These are phyloP conservation scores for Apamea anceps DNA, from an alignment of 2,888 invertebrate species.

Conservation along the genomic window DNA sequence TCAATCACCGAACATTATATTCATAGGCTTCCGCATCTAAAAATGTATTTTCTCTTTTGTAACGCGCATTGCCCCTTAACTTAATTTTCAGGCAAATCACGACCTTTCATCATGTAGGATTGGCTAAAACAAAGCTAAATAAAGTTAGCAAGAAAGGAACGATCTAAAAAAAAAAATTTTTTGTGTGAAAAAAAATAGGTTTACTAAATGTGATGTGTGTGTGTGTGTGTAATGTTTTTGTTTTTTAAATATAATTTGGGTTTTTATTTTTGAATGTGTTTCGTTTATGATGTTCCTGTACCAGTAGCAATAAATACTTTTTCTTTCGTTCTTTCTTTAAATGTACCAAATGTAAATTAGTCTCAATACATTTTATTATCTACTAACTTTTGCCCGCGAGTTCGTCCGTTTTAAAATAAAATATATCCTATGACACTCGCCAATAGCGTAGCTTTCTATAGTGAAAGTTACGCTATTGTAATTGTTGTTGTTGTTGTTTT, in stretches of 20 bases:
- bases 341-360: too few relatives aligned
- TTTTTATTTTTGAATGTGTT: too few relatives aligned
- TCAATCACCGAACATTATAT: conserved; percentile 22
- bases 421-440: background rate
- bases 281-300: too few relatives aligned
- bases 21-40: conserved; percentile 6
- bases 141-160: background rate
- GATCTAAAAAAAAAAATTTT: background rate
- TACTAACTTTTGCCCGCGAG: background rate
- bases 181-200: background rate
- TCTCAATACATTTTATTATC: too few relatives aligned
- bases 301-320: too few relatives aligned
- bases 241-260: too few relatives aligned
- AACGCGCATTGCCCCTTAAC: background rate
- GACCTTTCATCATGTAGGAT: background rate
- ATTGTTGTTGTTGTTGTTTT: too few relatives aligned
- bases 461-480: too few relatives aligned
- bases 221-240: too few relatives aligned
- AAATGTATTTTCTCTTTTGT: conserved; percentile 12
- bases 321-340: too few relatives aligned
- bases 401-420: background rate
- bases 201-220: too few relatives aligned
- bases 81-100: background rate
- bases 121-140: background rate
- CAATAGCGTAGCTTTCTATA: background rate